Percentiles rank a stretch among this genome's conserved stretches.
These are phyloP conservation scores for Prinia subflava DNA, from an alignment of 2,113 vertebrate genomes.

Conservation along the genomic window DNA sequence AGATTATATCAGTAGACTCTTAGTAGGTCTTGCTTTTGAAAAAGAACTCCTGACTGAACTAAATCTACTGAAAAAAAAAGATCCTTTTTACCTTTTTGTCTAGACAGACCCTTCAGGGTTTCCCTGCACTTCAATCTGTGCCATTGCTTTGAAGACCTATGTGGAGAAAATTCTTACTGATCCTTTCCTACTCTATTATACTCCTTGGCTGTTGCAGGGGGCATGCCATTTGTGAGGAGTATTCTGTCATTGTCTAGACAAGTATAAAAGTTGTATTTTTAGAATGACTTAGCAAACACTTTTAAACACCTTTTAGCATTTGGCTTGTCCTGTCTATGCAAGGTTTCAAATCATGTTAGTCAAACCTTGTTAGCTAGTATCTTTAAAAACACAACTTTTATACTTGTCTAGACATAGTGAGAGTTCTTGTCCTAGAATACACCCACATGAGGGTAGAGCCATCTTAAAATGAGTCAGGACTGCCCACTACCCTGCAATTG, in stretches of 20 bases:
- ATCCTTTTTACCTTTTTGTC: neutral
- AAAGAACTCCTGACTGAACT: neutral
- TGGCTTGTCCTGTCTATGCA: neutral
- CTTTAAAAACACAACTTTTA: neutral
- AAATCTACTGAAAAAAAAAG: neutral
- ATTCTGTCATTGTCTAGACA: conserved; percentile 1
- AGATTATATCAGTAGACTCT: neutral
- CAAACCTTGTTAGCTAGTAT: neutral
- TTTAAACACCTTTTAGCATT: neutral
- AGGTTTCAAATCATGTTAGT: neutral
- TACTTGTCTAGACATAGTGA: neutral
- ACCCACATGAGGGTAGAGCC: neutral
- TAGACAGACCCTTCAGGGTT: neutral
- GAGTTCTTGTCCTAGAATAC: neutral
- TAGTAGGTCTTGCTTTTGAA: neutral
- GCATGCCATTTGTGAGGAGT: neutral
- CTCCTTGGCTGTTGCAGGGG: neutral
- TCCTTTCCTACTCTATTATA: neutral
- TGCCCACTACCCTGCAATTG: neutral
- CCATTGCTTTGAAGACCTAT: neutral
- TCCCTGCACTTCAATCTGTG: neutral
- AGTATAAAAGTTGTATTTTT: neutral
- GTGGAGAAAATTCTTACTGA: neutral
- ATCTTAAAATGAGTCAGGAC: neutral
- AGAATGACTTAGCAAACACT: neutral